Evolutionary conservation across 2,888 invertebrate genomes (phyloP).

Genomic region (Lamellibrachia columna): DNA sequence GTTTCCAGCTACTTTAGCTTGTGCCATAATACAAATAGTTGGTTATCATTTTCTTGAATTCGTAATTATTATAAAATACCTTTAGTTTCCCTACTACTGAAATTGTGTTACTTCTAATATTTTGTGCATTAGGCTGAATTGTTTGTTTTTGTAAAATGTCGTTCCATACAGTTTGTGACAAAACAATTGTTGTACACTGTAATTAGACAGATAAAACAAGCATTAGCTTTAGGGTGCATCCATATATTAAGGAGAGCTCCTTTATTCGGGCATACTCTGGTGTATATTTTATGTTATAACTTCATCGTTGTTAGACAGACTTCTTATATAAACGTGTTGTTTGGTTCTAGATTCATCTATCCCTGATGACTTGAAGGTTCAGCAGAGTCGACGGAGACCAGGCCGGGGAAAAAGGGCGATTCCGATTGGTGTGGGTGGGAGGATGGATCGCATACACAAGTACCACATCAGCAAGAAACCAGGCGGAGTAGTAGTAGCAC

Average conservation of each 20-base stretch:
- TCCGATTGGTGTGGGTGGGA: neutral
- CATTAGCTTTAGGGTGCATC: neutral
- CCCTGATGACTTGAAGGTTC: neutral
- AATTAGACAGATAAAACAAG: too few relatives aligned
- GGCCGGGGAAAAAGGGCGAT: neutral
- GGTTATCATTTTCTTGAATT: too few relatives aligned
- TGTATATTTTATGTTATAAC: neutral
- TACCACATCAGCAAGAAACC: neutral
- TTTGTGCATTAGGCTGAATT: too few relatives aligned
- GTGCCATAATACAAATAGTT: too few relatives aligned
- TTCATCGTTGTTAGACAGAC: neutral
- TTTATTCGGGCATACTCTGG: neutral
- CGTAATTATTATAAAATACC: too few relatives aligned
- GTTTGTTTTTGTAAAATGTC: neutral
- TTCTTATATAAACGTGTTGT: neutral
- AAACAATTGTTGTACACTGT: too few relatives aligned
- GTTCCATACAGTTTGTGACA: neutral
- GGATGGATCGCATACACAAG: neutral
- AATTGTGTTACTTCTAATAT: too few relatives aligned
- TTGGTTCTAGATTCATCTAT: neutral
- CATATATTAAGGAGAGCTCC: neutral
- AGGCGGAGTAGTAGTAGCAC: neutral
- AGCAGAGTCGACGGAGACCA: neutral
- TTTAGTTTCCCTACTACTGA: too few relatives aligned
- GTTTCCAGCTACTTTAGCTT: neutral